Conservation (phyloP, 2,888 invertebrate species). For the Hydrotaea cyrtoneurina region DNA sequence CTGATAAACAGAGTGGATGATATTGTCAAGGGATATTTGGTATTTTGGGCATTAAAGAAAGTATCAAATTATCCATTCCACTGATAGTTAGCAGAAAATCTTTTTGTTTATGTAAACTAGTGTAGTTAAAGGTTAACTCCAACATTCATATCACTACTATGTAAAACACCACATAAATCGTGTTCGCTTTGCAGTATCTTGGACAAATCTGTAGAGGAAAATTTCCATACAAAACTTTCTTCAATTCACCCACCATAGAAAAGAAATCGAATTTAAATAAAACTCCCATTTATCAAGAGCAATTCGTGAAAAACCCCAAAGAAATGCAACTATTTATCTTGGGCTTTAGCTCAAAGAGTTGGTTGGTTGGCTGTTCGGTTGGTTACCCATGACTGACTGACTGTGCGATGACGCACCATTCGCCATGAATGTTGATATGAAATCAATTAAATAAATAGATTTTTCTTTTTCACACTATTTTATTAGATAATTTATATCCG, state of each 20-base stretch:
- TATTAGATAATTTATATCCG: not conserved
- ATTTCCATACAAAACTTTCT: not conserved
- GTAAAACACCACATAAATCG: not conserved
- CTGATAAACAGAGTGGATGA: too few species aligned
- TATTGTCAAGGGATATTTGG: too few species aligned
- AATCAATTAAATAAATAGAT: not conserved
- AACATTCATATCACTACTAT: not conserved
- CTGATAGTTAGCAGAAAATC: too few species aligned
- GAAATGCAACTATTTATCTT: not conserved
- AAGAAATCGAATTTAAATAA: slow-evolving; percentile 42
- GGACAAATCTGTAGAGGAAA: not conserved
- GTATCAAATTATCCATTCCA: too few species aligned
- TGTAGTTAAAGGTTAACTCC: not conserved
- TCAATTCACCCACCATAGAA: slow-evolving; percentile 42
- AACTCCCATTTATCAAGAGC: slow-evolving; percentile 47
- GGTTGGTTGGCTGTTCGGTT: not conserved
- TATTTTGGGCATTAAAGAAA: too few species aligned
- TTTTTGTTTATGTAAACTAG: too few species aligned
- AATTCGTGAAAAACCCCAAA: not conserved
- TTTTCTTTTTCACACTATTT: not conserved
- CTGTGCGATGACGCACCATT: not conserved
- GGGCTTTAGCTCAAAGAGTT: not conserved
- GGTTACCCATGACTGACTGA: not conserved
- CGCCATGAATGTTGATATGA: not conserved
- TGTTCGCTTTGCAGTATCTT: not conserved